A percentile compares a stretch with the other conserved stretches of the same genome.
These are phyloP conservation scores for Megalops atlanticus DNA, from an alignment of 2,113 vertebrate species.

Conservation along the genomic window DNA sequence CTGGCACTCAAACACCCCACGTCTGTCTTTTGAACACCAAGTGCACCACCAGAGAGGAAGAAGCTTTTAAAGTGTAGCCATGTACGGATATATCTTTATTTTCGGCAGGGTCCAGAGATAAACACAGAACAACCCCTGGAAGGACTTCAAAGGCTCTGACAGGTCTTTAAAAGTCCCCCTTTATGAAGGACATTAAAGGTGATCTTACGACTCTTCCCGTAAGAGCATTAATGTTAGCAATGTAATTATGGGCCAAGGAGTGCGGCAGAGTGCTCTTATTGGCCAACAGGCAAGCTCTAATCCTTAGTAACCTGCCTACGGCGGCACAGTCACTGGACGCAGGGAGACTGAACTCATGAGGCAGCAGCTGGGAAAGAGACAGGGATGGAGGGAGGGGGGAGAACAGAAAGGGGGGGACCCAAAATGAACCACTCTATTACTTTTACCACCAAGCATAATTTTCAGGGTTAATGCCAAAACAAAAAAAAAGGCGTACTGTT, in stretches of 20 bases:
- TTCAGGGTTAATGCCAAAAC: too few species aligned
- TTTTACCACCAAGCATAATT: too few species aligned
- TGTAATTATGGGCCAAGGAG: background rate
- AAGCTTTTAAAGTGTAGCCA: background rate
- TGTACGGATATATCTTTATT: background rate
- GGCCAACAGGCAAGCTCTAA: background rate
- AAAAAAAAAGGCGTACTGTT: background rate
- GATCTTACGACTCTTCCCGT: background rate
- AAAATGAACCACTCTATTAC: too few species aligned
- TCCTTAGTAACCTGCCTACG: background rate
- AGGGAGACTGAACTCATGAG: background rate
- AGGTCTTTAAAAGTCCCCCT: background rate
- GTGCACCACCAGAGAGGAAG: background rate
- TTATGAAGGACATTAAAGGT: background rate
- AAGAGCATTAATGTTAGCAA: background rate
- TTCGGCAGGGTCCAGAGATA: background rate
- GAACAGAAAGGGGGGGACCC: too few species aligned
- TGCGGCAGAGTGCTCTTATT: background rate
- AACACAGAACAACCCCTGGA: background rate
- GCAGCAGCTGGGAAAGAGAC: background rate
- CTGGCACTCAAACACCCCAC: background rate
- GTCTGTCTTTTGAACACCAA: background rate
- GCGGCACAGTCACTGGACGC: background rate
- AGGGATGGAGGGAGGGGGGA: conserved; percentile 8
- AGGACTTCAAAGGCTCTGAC: background rate